Percentiles rank a stretch among this genome's conserved stretches.
Evolutionary conservation across 2,113 vertebrate genomes (phyloP).

Genomic region (Mastomys coucha): DNA sequence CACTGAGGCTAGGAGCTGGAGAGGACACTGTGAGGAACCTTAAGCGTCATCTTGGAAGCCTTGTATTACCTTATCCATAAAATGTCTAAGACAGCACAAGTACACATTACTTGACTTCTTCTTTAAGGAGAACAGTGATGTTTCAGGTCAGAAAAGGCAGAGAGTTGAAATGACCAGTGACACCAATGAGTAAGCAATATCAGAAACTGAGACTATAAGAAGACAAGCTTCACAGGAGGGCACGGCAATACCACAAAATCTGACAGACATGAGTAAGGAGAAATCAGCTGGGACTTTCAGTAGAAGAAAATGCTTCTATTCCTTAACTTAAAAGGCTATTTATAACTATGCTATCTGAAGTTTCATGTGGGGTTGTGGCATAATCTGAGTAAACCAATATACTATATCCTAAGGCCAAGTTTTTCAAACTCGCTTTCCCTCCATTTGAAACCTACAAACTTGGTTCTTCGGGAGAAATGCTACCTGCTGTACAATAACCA

Average conservation of each 20-base stretch:
- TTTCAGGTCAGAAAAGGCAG: not conserved
- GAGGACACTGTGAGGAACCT: not conserved
- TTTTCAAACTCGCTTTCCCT: not conserved
- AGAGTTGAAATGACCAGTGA: not conserved
- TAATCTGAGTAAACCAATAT: not conserved
- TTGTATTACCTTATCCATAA: not conserved
- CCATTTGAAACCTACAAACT: not conserved
- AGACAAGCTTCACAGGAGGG: not conserved
- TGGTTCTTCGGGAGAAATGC: conserved; percentile 13
- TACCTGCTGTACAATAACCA: not conserved
- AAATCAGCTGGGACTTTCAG: not conserved
- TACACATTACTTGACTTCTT: not conserved
- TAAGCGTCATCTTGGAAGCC: not conserved
- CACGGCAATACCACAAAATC: not conserved
- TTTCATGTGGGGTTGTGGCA: not conserved
- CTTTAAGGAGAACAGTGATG: not conserved
- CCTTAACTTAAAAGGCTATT: not conserved
- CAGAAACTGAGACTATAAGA: not conserved
- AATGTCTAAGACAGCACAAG: not conserved
- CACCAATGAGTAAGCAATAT: not conserved
- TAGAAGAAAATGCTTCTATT: not conserved
- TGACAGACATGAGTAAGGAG: not conserved
- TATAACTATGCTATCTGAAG: not conserved
- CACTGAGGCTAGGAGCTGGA: not conserved
- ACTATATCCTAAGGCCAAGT: not conserved